Base-by-base conservation (phyloP, 2,888 invertebrate species). In the Keiferia lycopersicella region DNA sequence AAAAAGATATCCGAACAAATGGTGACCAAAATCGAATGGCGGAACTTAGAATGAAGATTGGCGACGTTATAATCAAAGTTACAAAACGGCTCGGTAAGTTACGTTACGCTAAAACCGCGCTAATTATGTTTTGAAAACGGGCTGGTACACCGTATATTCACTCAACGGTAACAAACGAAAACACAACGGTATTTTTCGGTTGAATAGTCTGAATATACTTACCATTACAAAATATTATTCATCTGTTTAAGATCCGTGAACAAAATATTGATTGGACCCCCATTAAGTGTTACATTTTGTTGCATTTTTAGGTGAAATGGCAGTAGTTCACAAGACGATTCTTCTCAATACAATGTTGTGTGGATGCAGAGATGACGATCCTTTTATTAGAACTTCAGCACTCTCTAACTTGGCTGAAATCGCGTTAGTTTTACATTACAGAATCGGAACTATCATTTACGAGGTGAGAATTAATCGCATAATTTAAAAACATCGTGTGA, bases 361-460 rank as follows among this genome's bases (percentile, higher is more conserved):
- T 70, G 95, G 94, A 2, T 92, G 94, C 38, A 93, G 94, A 71
- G 96, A 96, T 80, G 80, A 91, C 2, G 96, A 97, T 78, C 92
- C 94, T 16, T 83, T 96, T 34, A 93, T 97, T 51, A 92, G 96
- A 73, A 94, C 97, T 16, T 97, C 97, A 1, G 95, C 96, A 75
- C 88, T 98, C 63, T 96, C 97, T 0, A 97, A 96, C 82, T 88
- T 98, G 53, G 97, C 96, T 0, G 96, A 97, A 86, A 91, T 97
- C 16, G 96, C 96, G 72, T 91, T 94, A 70, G 93, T 96, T 3
- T 84, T 98, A 53, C 93, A 95, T 63, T 97, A 95, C 76, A 94
- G 94, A 74, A 86, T 97, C 6, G 96, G 96, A 34, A 87, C 93
- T 65, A 93, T 95, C 65, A 88, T 96, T 64, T 93, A 94, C 69